These are phyloP conservation scores for Bujurquina vittata DNA, from an alignment of 2,113 vertebrate genomes.

Conservation along the genomic window DNA sequence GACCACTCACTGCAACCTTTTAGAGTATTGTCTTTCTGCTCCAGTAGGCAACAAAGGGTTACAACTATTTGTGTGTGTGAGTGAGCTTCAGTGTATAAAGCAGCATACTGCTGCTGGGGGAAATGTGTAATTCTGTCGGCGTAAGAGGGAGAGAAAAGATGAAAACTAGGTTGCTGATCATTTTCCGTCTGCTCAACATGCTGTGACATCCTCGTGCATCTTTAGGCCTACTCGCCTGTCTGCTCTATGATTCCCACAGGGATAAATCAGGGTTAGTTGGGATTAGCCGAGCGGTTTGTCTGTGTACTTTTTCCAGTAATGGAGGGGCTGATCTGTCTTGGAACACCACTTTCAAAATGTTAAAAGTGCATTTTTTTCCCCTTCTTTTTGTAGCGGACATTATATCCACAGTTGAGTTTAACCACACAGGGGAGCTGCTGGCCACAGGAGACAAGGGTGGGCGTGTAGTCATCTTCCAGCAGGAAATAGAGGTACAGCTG, in stretches of 20 bases:
- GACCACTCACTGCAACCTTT: constrained; percentile 34
- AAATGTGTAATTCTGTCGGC: constrained; percentile 3
- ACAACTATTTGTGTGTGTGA: constrained; percentile 36
- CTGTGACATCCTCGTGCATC: constrained; percentile 25
- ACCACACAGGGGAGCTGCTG: constrained; percentile 98
- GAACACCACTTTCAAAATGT: neutral
- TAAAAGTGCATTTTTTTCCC: constrained; percentile 10
- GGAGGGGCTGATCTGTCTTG: neutral
- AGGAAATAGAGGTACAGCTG: constrained; percentile 92
- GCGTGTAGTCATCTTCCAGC: constrained; percentile 97
- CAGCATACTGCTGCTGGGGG: constrained; percentile 37
- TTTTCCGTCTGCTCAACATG: constrained; percentile 51
- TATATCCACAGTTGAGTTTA: constrained; percentile 99
- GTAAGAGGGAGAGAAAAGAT: neutral
- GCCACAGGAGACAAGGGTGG: constrained; percentile 98
- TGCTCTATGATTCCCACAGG: constrained; percentile 1
- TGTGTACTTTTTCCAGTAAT: neutral
- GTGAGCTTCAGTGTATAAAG: constrained; percentile 15
- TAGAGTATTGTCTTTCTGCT: constrained; percentile 67
- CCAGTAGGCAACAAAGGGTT: constrained; percentile 63
- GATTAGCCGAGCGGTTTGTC: neutral
- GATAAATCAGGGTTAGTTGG: neutral
- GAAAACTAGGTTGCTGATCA: constrained; percentile 61
- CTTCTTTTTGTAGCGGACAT: constrained; percentile 88
- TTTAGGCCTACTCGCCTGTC: neutral